Percentiles rank a stretch among this genome's conserved stretches.
These are phyloP conservation scores for Psilanteris sp. DNA, from an alignment of 1,140 invertebrate genomes.

Conservation along the genomic window DNA sequence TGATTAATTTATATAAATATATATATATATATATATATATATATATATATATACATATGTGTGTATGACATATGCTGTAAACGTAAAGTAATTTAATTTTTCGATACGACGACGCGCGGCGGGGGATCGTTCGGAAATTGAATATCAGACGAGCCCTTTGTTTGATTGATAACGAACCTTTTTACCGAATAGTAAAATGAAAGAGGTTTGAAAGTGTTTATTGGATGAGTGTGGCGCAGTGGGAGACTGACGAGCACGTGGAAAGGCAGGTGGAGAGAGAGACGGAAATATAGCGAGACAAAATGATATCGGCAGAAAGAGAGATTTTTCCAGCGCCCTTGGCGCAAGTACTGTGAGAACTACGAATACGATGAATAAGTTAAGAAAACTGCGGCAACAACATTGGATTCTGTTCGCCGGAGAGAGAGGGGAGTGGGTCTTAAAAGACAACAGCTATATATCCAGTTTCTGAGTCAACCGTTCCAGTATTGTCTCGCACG, in stretches of 20 bases:
- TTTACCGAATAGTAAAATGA: neutral
- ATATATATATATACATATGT: too few species aligned
- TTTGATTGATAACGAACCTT: neutral
- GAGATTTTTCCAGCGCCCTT: constrained; percentile 57
- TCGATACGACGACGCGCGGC: too few species aligned
- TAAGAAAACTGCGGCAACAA: constrained; percentile 35
- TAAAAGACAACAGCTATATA: constrained; percentile 63
- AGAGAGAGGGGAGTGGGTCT: constrained; percentile 36
- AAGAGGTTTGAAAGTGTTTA: constrained; percentile 3
- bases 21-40: too few species aligned
- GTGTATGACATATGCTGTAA: too few species aligned
- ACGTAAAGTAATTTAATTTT: too few species aligned
- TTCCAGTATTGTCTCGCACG: constrained; percentile 57
- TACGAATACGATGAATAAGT: constrained; percentile 47
- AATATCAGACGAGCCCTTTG: too few species aligned
- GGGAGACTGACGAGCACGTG: constrained; percentile 4
- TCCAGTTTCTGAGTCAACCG: constrained; percentile 49
- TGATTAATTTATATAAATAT: constrained; percentile 3
- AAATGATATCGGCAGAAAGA: constrained; percentile 1
- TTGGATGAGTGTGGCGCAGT: neutral
- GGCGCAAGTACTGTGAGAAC: constrained; percentile 29
- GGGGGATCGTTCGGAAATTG: too few species aligned
- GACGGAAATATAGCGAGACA: neutral
- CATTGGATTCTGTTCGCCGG: constrained; percentile 47
- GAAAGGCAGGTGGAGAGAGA: constrained; percentile 5